Percentiles rank a stretch among this genome's conserved stretches.
These are phyloP conservation scores for Phragmatobia fuliginosa DNA, from an alignment of 2,888 invertebrate genomes.

Conservation along the genomic window DNA sequence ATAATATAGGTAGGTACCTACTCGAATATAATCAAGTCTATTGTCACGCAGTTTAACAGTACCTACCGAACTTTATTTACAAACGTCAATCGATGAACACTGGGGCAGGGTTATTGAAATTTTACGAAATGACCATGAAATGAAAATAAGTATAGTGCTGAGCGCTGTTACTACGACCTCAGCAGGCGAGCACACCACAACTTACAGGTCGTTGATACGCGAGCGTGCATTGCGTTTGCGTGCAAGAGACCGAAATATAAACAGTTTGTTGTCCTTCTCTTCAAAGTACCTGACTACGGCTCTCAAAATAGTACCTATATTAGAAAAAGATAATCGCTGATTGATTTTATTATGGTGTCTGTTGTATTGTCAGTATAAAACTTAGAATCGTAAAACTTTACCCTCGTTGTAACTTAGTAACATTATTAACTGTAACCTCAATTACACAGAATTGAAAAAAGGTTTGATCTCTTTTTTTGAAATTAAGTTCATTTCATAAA, in stretches of 20 bases:
- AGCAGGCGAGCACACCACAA: constrained; percentile 64
- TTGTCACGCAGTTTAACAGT: constrained; percentile 51
- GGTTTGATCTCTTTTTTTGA: background rate
- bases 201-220: constrained; percentile 83
- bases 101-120: constrained; percentile 70
- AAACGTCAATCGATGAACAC: constrained; percentile 60
- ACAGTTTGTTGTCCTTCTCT: constrained; percentile 69
- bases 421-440: background rate
- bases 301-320: constrained; percentile 59
- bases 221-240: constrained; percentile 67
- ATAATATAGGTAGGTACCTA: too few species aligned
- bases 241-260: constrained; percentile 74
- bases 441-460: background rate
- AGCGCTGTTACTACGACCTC: constrained; percentile 72
- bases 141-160: constrained; percentile 75
- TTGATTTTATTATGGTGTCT: background rate
- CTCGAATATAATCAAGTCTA: constrained; percentile 52
- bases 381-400: too few species aligned
- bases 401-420: background rate
- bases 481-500: background rate
- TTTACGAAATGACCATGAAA: constrained; percentile 83
- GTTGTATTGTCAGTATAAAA: background rate
- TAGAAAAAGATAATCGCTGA: constrained; percentile 16
- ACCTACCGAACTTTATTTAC: constrained; percentile 64
- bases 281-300: constrained; percentile 55